Evolutionary conservation across 2,113 vertebrate genomes (phyloP).

Genomic region (Cavia aperea): DNA sequence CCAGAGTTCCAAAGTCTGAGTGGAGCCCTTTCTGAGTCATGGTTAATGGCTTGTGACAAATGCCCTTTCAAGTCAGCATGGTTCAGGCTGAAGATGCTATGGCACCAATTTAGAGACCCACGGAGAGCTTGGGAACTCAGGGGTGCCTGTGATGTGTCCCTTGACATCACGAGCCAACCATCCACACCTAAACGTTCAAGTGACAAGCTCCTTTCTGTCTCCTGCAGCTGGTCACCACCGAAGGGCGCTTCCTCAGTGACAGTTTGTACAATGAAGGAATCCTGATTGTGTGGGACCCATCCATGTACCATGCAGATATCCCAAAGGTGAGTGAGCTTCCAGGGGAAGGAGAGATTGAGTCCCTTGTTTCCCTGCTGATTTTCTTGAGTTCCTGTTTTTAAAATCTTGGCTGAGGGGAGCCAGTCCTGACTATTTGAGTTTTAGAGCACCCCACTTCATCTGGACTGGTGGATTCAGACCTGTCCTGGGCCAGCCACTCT

Average conservation of each 20-base stretch:
- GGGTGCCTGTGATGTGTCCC: neutral
- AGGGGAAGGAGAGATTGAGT: neutral
- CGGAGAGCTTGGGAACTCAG: neutral
- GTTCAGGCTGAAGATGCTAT: neutral
- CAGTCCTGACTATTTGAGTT: neutral
- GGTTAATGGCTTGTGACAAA: neutral
- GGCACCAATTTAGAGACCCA: neutral
- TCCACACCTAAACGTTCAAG: neutral
- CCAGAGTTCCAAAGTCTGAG: neutral
- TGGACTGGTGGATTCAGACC: neutral
- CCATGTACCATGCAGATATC: conserved; percentile 78
- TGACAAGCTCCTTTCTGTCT: conserved; percentile 42
- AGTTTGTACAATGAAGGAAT: conserved; percentile 77
- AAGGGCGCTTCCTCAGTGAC: conserved; percentile 73
- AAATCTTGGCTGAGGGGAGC: neutral
- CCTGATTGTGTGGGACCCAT: conserved; percentile 83
- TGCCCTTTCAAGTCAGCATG: neutral
- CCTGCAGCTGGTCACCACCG: conserved; percentile 76
- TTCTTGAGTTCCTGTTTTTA: neutral
- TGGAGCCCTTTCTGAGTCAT: neutral
- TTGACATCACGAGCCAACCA: neutral
- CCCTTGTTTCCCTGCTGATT: neutral
- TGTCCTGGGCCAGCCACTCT: neutral
- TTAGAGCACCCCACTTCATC: neutral
- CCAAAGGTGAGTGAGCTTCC: conserved; percentile 72